Evolutionary conservation across 2,113 vertebrate species (phyloP).

Genomic region (Chinchilla lanigera): DNA sequence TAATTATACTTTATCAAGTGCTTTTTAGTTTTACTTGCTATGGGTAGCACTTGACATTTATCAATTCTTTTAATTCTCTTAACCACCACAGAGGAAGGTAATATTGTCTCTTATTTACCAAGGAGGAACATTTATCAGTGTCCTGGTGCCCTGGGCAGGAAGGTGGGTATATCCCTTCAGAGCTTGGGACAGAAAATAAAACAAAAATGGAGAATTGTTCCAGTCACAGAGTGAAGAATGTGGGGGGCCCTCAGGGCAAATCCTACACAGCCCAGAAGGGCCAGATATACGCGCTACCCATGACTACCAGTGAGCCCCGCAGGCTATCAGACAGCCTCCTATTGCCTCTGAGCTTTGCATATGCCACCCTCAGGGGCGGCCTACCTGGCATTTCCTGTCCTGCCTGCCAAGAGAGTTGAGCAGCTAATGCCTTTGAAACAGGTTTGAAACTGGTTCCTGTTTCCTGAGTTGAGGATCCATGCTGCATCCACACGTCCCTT

Average conservation of each 20-base stretch:
- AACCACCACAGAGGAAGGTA: not conserved
- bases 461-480: no score
- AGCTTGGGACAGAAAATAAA: not conserved
- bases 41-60: no score
- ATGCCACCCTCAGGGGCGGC: no score
- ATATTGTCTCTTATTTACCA: not conserved
- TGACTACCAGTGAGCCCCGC: not conserved
- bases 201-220: not conserved
- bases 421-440: not conserved
- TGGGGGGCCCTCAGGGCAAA: no score
- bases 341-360: no score
- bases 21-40: not conserved
- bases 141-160: not conserved
- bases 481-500: not conserved
- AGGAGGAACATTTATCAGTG: accelerated
- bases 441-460: no score
- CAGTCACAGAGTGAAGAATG: not conserved
- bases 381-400: no score
- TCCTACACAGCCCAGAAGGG: not conserved
- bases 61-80: not conserved
- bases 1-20: not conserved
- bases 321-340: not conserved
- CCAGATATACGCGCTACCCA: no score
- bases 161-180: no score
- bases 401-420: no score